Evolutionary conservation across 2,797 vertebrate genomes (phyloP).

Genomic region (Acanthurus tractus): DNA sequence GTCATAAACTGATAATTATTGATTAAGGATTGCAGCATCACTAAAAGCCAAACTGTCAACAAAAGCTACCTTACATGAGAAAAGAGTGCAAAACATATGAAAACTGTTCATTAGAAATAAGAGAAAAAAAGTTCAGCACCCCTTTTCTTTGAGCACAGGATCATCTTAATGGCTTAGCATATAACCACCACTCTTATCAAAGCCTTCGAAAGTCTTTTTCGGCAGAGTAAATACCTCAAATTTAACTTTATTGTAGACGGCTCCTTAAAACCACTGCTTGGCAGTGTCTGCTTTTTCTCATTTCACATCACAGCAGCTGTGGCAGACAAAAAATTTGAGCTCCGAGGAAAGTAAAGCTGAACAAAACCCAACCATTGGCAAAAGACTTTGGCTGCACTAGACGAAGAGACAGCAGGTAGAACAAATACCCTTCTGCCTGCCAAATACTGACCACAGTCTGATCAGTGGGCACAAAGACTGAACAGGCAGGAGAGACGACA

Average conservation of each 20-base stretch:
- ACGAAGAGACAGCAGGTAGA: constrained; percentile 33
- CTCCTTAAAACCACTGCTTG: background rate
- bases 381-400: constrained; percentile 11
- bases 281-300: background rate
- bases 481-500: background rate
- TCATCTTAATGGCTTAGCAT: background rate
- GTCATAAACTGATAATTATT: background rate
- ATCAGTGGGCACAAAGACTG: background rate
- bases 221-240: background rate
- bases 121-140: background rate
- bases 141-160: background rate
- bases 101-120: background rate
- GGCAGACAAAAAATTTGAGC: constrained; percentile 21
- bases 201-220: background rate
- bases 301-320: constrained; percentile 31
- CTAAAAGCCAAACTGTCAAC: background rate
- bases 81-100: background rate
- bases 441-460: background rate
- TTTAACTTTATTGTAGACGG: background rate
- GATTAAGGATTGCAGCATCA: background rate
- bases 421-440: constrained; percentile 26
- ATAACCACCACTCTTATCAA: background rate
- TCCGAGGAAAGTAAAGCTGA: constrained; percentile 25
- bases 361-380: background rate
- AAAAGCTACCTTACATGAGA: too few species aligned